Conservation (phyloP, 2,797 vertebrate species). For the Microhierax caerulescens region DNA sequence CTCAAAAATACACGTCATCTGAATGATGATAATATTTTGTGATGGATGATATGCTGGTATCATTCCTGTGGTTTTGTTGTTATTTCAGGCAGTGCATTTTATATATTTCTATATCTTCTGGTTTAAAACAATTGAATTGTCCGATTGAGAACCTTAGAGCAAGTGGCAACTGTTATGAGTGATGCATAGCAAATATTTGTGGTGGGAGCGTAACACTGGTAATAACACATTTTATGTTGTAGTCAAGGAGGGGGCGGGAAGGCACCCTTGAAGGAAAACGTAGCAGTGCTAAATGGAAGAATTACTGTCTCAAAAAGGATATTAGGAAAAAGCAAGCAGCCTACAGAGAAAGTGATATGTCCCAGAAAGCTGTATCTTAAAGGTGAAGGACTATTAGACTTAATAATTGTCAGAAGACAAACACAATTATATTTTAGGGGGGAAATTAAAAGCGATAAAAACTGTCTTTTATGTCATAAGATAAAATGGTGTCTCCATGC, state of each 20-base stretch:
- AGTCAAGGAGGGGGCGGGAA: not conserved
- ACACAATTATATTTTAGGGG: not conserved
- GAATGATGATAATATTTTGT: not conserved
- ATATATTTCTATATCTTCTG: not conserved
- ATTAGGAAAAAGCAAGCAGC: not conserved
- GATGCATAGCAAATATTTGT: not conserved
- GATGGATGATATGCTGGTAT: not conserved
- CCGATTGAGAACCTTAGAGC: not conserved
- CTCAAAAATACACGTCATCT: not conserved
- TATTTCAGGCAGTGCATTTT: not conserved
- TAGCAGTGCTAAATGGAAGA: not conserved
- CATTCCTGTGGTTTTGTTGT: not conserved
- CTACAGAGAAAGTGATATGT: not conserved
- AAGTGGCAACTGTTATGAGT: not conserved
- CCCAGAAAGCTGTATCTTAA: not conserved
- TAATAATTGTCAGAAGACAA: not conserved
- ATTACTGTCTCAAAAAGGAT: not conserved
- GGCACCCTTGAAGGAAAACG: not conserved
- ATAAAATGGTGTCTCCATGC: not conserved
- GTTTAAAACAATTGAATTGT: not conserved
- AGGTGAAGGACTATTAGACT: not conserved
- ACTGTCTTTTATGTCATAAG: not conserved
- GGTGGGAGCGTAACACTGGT: not conserved
- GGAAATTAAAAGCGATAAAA: constrained; percentile 13
- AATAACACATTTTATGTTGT: not conserved